A percentile compares a stretch with the other conserved stretches of the same genome.
These are phyloP conservation scores for Psittacula cyanocephala DNA, from an alignment of 2,113 vertebrate genomes.

Conservation along the genomic window DNA sequence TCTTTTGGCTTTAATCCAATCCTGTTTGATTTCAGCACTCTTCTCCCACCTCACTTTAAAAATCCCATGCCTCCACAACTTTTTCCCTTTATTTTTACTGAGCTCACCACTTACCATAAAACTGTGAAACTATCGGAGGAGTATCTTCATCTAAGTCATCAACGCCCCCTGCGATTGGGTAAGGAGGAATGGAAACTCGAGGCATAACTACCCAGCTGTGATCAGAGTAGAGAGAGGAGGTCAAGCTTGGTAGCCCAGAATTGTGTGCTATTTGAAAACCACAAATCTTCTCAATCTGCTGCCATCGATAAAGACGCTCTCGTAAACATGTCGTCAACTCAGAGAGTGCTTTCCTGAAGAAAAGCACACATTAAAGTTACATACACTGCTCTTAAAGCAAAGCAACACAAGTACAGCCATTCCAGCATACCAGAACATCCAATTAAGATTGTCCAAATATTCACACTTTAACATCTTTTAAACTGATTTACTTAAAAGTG, in stretches of 20 bases:
- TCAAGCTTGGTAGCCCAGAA: slow-evolving; percentile 91
- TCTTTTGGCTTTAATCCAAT: not conserved
- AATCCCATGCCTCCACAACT: not conserved
- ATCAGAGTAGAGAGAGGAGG: slow-evolving; percentile 94
- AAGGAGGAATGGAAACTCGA: slow-evolving; percentile 92
- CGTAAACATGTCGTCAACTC: slow-evolving; percentile 94
- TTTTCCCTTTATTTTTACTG: not conserved
- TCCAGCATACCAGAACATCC: not conserved
- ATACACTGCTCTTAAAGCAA: not conserved
- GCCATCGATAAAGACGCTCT: slow-evolving; percentile 97
- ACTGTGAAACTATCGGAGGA: slow-evolving; percentile 94
- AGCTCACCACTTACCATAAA: slow-evolving; percentile 80
- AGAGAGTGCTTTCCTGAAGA: slow-evolving; percentile 89
- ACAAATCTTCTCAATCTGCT: slow-evolving; percentile 98
- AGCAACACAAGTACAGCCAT: not conserved
- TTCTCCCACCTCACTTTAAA: not conserved
- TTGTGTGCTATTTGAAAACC: slow-evolving; percentile 95
- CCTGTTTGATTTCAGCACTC: not conserved
- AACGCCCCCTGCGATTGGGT: slow-evolving; percentile 95
- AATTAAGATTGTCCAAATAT: not conserved
- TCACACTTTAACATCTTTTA: not conserved
- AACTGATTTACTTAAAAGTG: not conserved
- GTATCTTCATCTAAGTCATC: slow-evolving; percentile 98
- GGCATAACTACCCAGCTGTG: slow-evolving; percentile 99
- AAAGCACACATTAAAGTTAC: not conserved